These are phyloP conservation scores for Gymnocypris eckloni DNA, from an alignment of 2,797 vertebrate genomes.

Conservation along the genomic window DNA sequence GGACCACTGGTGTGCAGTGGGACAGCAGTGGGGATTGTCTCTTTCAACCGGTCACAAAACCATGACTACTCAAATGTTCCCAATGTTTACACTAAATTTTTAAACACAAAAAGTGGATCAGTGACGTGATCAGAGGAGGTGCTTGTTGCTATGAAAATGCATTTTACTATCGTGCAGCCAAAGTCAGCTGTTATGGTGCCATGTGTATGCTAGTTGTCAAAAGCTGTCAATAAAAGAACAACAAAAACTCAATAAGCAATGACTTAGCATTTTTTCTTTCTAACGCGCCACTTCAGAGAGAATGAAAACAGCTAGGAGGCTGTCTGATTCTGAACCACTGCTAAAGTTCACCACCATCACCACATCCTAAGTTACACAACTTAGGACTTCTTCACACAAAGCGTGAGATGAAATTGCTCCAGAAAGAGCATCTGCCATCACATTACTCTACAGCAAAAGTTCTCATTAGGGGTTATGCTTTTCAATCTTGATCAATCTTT, in stretches of 20 bases:
- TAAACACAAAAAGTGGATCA: slow-evolving; percentile 68
- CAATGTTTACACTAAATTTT: slow-evolving; percentile 74
- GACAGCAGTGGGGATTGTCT: slow-evolving; percentile 69
- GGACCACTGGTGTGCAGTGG: slow-evolving; percentile 72
- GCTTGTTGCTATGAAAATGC: not conserved
- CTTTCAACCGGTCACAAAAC: slow-evolving; percentile 35
- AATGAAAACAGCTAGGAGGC: not conserved
- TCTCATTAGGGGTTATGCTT: not conserved
- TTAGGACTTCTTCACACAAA: too few species aligned
- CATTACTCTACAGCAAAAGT: not conserved
- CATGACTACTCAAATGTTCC: slow-evolving; percentile 65
- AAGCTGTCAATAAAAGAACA: not conserved
- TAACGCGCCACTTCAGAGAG: slow-evolving; percentile 32
- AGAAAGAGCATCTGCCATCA: not conserved
- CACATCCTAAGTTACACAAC: slow-evolving; percentile 36
- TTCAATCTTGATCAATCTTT: not conserved
- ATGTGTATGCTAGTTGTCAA: not conserved
- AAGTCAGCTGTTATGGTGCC: not conserved
- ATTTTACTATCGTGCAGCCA: not conserved
- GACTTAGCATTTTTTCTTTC: not conserved
- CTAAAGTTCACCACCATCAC: not conserved
- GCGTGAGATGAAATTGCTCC: not conserved
- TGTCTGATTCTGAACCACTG: slow-evolving; percentile 21
- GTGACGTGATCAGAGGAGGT: slow-evolving; percentile 19
- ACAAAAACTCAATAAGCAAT: slow-evolving; percentile 7